Conservation (phyloP, 1,140 invertebrate species). For the Plodia interpunctella region DNA sequence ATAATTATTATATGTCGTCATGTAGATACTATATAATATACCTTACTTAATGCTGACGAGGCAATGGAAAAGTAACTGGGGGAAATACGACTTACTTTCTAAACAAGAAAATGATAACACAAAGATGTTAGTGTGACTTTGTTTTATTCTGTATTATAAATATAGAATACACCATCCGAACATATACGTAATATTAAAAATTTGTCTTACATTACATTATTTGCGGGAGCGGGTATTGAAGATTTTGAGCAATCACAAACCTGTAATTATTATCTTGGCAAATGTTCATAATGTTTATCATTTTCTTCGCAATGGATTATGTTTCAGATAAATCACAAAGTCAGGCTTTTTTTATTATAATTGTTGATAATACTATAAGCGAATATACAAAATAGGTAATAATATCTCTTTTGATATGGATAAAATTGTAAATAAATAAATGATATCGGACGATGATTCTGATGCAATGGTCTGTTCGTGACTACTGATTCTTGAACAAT, state of each 20-base stretch:
- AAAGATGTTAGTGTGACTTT: slow-evolving; percentile 34
- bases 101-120: not conserved
- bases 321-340: no score
- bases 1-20: no score
- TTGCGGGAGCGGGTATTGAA: slow-evolving; percentile 27
- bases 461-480: not conserved
- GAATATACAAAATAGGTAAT: no score
- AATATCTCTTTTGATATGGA: slow-evolving; percentile 11
- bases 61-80: no score
- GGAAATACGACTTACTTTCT: no score
- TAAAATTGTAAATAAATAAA: not conserved
- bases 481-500: not conserved
- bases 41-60: no score
- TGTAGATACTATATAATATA: no score
- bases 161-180: slow-evolving; percentile 40
- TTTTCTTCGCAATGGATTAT: no score
- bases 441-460: not conserved
- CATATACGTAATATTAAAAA: slow-evolving; percentile 26
- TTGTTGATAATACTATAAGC: no score
- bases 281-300: no score
- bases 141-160: slow-evolving; percentile 38
- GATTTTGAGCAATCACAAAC: slow-evolving; percentile 41
- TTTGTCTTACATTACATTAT: slow-evolving; percentile 20
- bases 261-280: slow-evolving; percentile 19
- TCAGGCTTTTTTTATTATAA: no score